Percentiles rank a stretch among this genome's conserved stretches.
Evolutionary conservation across 1,140 invertebrate species (phyloP).

Genomic region (Hermetia illucens): DNA sequence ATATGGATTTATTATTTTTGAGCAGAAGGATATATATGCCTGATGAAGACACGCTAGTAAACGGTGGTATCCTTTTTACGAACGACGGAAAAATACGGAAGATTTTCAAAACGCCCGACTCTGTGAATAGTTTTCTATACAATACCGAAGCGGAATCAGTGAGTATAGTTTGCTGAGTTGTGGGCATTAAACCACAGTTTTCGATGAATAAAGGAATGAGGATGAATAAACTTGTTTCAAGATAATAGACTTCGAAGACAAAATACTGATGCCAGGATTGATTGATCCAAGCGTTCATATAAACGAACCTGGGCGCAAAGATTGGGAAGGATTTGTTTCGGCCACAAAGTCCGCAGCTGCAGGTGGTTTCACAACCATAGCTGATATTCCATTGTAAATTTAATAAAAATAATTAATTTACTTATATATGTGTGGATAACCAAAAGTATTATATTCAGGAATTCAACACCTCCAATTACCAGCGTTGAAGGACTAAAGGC

Average conservation of each 20-base stretch:
- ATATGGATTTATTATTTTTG: constrained; percentile 1
- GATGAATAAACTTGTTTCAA: constrained; percentile 15
- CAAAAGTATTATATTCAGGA: too few relatives aligned
- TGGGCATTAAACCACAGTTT: neutral
- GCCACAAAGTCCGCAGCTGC: constrained; percentile 56
- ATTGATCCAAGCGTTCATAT: constrained; percentile 83
- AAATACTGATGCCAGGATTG: constrained; percentile 59
- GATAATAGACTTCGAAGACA: constrained; percentile 43
- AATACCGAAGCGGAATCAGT: constrained; percentile 23
- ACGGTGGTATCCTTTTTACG: constrained; percentile 13
- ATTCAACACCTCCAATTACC: constrained; percentile 55
- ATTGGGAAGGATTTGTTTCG: constrained; percentile 55
- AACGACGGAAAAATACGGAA: constrained; percentile 21
- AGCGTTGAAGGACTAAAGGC: constrained; percentile 41
- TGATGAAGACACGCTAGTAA: neutral
- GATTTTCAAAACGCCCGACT: constrained; percentile 16
- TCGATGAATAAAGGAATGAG: neutral
- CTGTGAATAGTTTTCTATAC: constrained; percentile 26
- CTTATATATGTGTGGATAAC: too few relatives aligned
- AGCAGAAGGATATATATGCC: neutral
- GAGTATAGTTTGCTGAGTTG: neutral
- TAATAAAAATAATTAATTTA: too few relatives aligned
- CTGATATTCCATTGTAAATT: constrained; percentile 62
- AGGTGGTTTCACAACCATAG: constrained; percentile 56
- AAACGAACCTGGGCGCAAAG: constrained; percentile 65